Conservation (phyloP, 35 echinoderm and acorn worm genomes). For the Lytechinus pictus region DNA sequence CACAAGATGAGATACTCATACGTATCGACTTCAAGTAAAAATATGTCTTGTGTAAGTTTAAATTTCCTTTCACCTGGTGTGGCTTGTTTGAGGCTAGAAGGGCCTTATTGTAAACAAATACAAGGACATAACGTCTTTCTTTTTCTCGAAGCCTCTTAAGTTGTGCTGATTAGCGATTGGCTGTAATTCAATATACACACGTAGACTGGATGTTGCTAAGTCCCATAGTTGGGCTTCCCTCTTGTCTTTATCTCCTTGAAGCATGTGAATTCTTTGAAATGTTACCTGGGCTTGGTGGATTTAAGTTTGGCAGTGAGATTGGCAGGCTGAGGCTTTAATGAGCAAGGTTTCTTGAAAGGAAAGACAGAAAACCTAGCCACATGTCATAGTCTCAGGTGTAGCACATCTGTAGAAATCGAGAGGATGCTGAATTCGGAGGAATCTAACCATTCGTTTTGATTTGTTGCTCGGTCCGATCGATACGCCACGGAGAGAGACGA, state of each 20-base stretch:
- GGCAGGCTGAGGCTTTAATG: slow-evolving; percentile 9
- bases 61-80: neutral
- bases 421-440: slow-evolving; percentile 15
- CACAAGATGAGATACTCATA: neutral
- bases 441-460: slow-evolving; percentile 29
- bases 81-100: neutral
- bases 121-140: neutral
- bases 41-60: neutral
- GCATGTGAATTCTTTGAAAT: slow-evolving; percentile 15
- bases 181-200: slow-evolving; percentile 14
- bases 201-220: neutral
- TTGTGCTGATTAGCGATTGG: neutral
- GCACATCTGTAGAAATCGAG: slow-evolving; percentile 43
- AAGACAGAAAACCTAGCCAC: slow-evolving; percentile 44
- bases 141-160: neutral
- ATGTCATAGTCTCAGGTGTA: neutral
- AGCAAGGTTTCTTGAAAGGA: neutral
- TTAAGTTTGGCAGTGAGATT: slow-evolving; percentile 46
- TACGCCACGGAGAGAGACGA: neutral
- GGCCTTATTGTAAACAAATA: neutral
- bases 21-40: neutral
- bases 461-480: neutral
- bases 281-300: slow-evolving; percentile 22
- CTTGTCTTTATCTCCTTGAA: neutral
- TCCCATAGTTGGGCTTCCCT: neutral